A percentile compares a stretch with the other conserved stretches of the same genome.
Conservation (phyloP, 2,113 vertebrate species). For the Arothron firmamentum region DNA sequence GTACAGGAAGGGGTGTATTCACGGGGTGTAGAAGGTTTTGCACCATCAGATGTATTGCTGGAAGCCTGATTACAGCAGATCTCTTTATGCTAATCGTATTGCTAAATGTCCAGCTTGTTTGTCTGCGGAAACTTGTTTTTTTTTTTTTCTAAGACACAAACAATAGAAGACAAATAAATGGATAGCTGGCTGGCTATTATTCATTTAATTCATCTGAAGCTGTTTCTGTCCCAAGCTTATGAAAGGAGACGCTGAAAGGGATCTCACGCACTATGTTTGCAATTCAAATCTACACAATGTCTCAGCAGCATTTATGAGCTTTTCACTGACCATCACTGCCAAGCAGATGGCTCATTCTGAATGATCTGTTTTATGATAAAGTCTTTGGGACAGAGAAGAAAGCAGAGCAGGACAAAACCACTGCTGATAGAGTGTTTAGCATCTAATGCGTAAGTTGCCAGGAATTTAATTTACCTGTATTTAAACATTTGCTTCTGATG, state of each 20-base stretch:
- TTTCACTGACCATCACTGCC: constrained; percentile 16
- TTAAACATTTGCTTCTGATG: constrained; percentile 18
- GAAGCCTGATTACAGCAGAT: constrained; percentile 54
- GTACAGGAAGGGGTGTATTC: constrained; percentile 51
- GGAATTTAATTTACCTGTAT: constrained; percentile 12
- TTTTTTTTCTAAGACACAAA: constrained; percentile 27
- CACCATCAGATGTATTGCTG: constrained; percentile 40
- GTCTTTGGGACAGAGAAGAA: constrained; percentile 15
- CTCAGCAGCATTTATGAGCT: constrained; percentile 28
- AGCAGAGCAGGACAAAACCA: not conserved
- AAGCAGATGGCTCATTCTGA: constrained; percentile 25
- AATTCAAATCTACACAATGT: constrained; percentile 30
- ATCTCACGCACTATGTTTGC: constrained; percentile 41
- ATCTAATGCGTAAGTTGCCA: not conserved
- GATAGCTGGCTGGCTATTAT: constrained; percentile 1
- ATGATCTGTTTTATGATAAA: constrained; percentile 44
- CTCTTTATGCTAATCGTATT: constrained; percentile 50
- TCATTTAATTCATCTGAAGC: constrained; percentile 31
- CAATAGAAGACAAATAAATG: constrained; percentile 9
- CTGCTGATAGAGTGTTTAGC: not conserved
- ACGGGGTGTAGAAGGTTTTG: constrained; percentile 50
- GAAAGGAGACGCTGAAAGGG: constrained; percentile 27
- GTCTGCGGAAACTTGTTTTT: constrained; percentile 7
- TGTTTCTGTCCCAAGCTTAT: constrained; percentile 5
- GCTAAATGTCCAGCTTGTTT: constrained; percentile 39